These are phyloP conservation scores for Caenorhabditis sinica DNA, from an alignment of 2,888 invertebrate species.

Conservation along the genomic window DNA sequence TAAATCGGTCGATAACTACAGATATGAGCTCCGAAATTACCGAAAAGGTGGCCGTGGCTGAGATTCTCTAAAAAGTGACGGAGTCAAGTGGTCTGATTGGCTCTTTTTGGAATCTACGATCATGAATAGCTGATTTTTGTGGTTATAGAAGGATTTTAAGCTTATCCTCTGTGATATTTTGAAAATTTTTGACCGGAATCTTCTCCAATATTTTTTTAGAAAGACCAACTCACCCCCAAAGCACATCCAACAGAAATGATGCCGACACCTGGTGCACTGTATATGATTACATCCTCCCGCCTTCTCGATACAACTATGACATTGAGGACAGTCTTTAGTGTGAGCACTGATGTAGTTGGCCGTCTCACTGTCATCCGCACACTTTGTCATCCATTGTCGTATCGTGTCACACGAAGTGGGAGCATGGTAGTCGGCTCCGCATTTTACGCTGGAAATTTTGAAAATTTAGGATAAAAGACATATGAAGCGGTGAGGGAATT, in stretches of 20 bases:
- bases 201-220: background rate
- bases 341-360: slow-evolving; percentile 92
- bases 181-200: too few relatives aligned
- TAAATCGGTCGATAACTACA: too few relatives aligned
- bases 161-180: too few relatives aligned
- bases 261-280: slow-evolving; percentile 88
- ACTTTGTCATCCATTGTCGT: slow-evolving; percentile 98
- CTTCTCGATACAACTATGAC: slow-evolving; percentile 99
- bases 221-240: slow-evolving; percentile 87
- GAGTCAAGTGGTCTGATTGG: too few relatives aligned
- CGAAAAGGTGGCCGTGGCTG: too few relatives aligned
- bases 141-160: too few relatives aligned
- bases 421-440: slow-evolving; percentile 97
- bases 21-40: too few relatives aligned
- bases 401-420: slow-evolving; percentile 97
- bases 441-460: slow-evolving; percentile 89
- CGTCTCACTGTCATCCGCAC: slow-evolving; percentile 99
- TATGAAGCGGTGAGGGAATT: too few relatives aligned
- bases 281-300: slow-evolving; percentile 99
- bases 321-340: slow-evolving; percentile 95
- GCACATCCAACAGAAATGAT: slow-evolving; percentile 99
- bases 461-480: too few relatives aligned
- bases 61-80: too few relatives aligned
- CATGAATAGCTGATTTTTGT: too few relatives aligned
- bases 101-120: too few relatives aligned